A percentile compares a stretch with the other conserved stretches of the same genome.
Evolutionary conservation across 2,113 vertebrate genomes (phyloP).

Genomic region (Calyptomena viridis): DNA sequence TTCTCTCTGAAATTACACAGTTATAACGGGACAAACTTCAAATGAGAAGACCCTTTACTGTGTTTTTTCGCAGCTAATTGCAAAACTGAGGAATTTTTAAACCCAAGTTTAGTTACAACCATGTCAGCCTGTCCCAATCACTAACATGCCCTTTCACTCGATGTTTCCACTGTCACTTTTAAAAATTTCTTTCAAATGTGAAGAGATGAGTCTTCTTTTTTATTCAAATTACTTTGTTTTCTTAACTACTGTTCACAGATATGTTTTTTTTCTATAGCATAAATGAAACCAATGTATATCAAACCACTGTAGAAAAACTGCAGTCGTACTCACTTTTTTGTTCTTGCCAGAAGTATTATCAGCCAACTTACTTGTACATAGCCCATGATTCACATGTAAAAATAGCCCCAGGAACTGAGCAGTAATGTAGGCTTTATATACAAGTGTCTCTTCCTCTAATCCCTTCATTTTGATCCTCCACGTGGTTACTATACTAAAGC

Average conservation of each 20-base stretch:
- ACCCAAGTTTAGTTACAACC: neutral
- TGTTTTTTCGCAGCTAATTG: neutral
- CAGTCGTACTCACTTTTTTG: neutral
- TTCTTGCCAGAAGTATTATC: neutral
- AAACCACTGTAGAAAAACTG: neutral
- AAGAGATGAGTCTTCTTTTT: neutral
- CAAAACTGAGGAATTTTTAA: neutral
- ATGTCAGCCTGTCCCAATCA: neutral
- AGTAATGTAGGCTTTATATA: neutral
- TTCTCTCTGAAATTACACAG: neutral
- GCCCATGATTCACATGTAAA: neutral
- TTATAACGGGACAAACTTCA: neutral
- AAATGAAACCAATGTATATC: neutral
- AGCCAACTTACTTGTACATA: neutral
- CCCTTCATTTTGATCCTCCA: neutral
- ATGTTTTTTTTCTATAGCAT: neutral
- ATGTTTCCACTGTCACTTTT: neutral
- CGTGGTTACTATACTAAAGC: neutral
- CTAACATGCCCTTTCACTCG: neutral
- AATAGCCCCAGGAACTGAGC: neutral
- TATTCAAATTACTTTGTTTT: neutral
- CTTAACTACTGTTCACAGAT: neutral
- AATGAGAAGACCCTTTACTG: neutral
- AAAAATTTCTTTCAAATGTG: neutral
- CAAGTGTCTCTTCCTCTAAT: neutral